Evolutionary conservation across 92 coral and sea anemone species (phyloP), one percentile per base, ranked within the genome.

Genomic region (Chrysogorgia sp.): DNA sequence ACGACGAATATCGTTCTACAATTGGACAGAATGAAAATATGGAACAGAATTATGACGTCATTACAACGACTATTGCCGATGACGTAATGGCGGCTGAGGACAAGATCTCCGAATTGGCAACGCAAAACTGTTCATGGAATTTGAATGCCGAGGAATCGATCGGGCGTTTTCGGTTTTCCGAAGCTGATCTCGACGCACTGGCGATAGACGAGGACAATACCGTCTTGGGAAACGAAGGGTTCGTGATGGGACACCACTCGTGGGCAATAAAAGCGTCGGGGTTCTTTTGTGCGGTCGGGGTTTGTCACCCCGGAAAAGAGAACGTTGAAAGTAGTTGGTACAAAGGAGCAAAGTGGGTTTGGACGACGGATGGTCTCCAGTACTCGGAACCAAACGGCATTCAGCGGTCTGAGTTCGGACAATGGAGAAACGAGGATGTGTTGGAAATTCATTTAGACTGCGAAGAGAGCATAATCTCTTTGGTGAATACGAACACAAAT

Each of bases 221-320:
- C 3, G 22, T 69, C 7, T 60, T 69, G 4, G 76, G 76, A 30
- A 69, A 60, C 56, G 0, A 47, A 21, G 60, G 60, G 0, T 69
- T 69, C 48, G 21, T 13, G 7, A 43, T 20, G 1, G 76, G 76
- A 0, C 59, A 26, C 1, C 76, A 69, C 22, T 3, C 3, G 7
- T 69, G 76, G 76, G 41, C 14, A 24, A 49, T 69, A 0, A 25
- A 45, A 30, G 60, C 58, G 2, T 19, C 56, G 7, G 76, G 76
- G 21, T 43, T 23, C 33, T 69, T 69, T 24, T 69, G 76, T 69
- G 76, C 76, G n/a, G 34, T 69, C 40, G 76, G 76, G 40, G 40
- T 69, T 14, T 69, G 76, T 48, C 25, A 24, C 35, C 32, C 58
- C 58, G 76, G 60, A 40, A 34, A 45, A 31, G 60, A 45, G 25